These are phyloP conservation scores for Oryzias curvinotus DNA, from an alignment of 2,113 vertebrate species.

Conservation along the genomic window DNA sequence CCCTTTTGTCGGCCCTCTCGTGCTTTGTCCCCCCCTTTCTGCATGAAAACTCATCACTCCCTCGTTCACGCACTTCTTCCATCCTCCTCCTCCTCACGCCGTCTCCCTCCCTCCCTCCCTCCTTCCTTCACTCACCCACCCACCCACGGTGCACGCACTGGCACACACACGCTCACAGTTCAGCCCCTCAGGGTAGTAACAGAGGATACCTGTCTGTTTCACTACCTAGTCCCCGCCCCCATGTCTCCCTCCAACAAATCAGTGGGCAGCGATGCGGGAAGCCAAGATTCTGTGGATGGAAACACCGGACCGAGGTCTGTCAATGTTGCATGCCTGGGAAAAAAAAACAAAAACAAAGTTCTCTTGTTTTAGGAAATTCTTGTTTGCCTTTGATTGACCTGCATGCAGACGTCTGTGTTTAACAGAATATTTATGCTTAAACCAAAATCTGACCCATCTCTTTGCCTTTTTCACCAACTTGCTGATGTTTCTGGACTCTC, in stretches of 20 bases:
- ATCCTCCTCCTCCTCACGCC: slow-evolving; percentile 25
- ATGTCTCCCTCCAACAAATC: slow-evolving; percentile 99
- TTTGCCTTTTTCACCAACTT: slow-evolving; percentile 55
- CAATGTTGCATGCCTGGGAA: slow-evolving; percentile 5
- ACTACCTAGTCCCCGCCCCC: slow-evolving; percentile 99
- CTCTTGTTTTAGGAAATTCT: slow-evolving; percentile 5
- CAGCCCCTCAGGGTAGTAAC: slow-evolving; percentile 96
- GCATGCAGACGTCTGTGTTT: slow-evolving; percentile 51
- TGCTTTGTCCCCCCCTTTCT: slow-evolving; percentile 45
- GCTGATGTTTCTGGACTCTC: slow-evolving; percentile 48
- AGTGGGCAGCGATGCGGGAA: slow-evolving; percentile 96
- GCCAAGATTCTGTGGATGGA: slow-evolving; percentile 95
- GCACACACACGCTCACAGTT: slow-evolving; percentile 79
- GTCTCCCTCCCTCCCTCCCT: slow-evolving; percentile 61
- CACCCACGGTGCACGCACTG: slow-evolving; percentile 13
- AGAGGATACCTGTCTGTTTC: slow-evolving; percentile 99
- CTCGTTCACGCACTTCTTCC: slow-evolving; percentile 72
- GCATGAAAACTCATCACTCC: slow-evolving; percentile 62
- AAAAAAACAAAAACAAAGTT: not conserved
- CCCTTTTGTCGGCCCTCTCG: slow-evolving; percentile 42
- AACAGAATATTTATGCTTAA: slow-evolving; percentile 30
- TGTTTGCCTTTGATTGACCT: slow-evolving; percentile 25
- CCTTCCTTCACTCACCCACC: slow-evolving; percentile 76
- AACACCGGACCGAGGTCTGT: slow-evolving; percentile 90
- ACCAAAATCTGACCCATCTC: slow-evolving; percentile 46